Conservation (phyloP, 2,888 invertebrate species). For the Kuschelorhynchus macadamiae region DNA sequence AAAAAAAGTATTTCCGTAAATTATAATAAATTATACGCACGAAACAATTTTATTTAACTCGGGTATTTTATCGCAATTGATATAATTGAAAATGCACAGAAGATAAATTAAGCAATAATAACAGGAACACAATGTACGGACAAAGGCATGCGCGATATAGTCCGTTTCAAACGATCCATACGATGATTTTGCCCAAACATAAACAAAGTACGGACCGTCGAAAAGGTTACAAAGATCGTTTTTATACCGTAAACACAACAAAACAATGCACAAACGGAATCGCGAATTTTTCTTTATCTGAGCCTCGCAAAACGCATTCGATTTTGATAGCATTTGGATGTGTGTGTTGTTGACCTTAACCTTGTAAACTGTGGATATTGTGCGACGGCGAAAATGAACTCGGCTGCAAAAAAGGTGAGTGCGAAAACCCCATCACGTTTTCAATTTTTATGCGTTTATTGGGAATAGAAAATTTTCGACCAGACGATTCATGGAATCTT, state of each 20-base stretch:
- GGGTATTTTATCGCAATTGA: constrained; percentile 5
- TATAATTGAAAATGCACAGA: constrained; percentile 16
- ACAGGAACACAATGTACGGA: constrained; percentile 13
- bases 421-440: constrained; percentile 3
- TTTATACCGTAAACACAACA: constrained; percentile 10
- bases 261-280: no score
- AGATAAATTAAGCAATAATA: constrained; percentile 14
- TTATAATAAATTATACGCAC: no score
- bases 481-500: no score
- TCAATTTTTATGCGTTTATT: constrained; percentile 44
- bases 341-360: constrained; percentile 38
- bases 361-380: constrained; percentile 7
- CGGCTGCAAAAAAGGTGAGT: constrained; percentile 51
- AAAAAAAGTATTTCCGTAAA: no score
- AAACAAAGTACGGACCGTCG: constrained; percentile 18
- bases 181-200: constrained; percentile 21
- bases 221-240: constrained; percentile 2
- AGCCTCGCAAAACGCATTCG: neutral
- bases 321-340: constrained; percentile 1
- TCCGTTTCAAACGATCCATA: constrained; percentile 27
- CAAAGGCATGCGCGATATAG: constrained; percentile 16
- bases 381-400: constrained; percentile 37
- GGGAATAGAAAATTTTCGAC: no score
- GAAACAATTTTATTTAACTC: no score
- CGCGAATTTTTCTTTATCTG: neutral